phyloP scores from a whole-genome alignment of 35 echinoderm and acorn worm genomes.

The Antedon bifida region DNA sequence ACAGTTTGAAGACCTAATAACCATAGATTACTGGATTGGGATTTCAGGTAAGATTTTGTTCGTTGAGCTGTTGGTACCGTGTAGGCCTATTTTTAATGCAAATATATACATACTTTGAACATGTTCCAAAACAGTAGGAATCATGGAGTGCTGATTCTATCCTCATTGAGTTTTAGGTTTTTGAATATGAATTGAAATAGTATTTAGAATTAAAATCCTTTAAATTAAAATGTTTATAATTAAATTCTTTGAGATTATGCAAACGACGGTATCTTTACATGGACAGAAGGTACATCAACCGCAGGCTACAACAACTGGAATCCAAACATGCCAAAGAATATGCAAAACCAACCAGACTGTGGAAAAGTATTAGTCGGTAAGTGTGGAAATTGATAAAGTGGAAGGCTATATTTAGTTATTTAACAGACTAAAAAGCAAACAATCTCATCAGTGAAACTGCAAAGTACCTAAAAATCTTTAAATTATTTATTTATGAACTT shows the following conservation, averaged over 20 bases:
- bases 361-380: slow-evolving; percentile 50
- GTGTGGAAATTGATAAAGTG: no score
- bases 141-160: slow-evolving; percentile 34
- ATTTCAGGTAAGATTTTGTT: no score
- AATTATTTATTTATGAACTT: neutral
- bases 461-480: no score
- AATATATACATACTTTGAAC: no score
- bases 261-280: slow-evolving; percentile 44
- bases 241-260: slow-evolving; percentile 22
- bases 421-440: no score
- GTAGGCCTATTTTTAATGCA: no score
- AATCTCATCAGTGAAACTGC: no score
- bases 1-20: no score
- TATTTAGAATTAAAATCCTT: neutral
- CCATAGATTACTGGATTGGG: no score
- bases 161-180: slow-evolving; percentile 33
- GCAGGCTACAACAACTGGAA: slow-evolving; percentile 65
- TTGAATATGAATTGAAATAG: neutral
- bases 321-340: slow-evolving; percentile 18
- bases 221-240: neutral
- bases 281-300: slow-evolving; percentile 34
- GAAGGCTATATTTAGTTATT: no score
- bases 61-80: no score
- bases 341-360: slow-evolving; percentile 24
- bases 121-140: neutral